Percentiles rank a stretch among this genome's conserved stretches.
phyloP scores from a whole-genome alignment of 1,140 invertebrate species.

The Popillia japonica region DNA sequence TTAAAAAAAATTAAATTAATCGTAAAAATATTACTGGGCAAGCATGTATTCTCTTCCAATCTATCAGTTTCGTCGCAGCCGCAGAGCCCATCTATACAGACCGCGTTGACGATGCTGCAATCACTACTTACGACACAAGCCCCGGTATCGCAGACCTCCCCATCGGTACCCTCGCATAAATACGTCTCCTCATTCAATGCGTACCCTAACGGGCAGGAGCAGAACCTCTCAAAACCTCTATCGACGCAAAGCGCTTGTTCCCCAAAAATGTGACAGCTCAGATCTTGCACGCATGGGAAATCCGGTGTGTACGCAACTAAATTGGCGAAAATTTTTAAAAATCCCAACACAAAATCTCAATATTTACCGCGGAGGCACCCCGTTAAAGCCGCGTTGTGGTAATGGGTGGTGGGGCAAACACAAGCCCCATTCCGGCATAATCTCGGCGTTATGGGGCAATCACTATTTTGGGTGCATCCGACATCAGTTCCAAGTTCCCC shows the following conservation, averaged over 20 bases:
- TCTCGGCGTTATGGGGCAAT: constrained; percentile 24
- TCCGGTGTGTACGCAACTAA: background rate
- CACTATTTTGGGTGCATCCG: constrained; percentile 24
- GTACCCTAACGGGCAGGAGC: constrained; percentile 2
- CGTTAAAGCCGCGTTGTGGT: background rate
- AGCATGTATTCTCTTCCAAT: constrained; percentile 10
- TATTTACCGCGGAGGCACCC: background rate
- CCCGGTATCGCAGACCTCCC: background rate
- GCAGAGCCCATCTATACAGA: background rate
- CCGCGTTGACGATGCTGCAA: constrained; percentile 20
- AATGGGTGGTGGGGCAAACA: background rate
- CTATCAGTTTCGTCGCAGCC: background rate
- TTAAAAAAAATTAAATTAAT: background rate
- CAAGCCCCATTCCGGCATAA: constrained; percentile 21
- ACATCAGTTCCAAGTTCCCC: constrained; percentile 27
- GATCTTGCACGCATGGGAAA: background rate
- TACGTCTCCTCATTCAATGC: constrained; percentile 8
- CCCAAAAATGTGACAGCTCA: background rate
- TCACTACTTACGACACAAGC: background rate
- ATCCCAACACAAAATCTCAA: background rate
- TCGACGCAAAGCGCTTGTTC: background rate
- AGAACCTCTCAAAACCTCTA: background rate
- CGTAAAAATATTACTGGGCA: constrained; percentile 35
- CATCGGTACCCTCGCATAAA: background rate
- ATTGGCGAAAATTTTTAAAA: background rate